These are phyloP conservation scores for Callorhinus ursinus DNA, from an alignment of 2,113 vertebrate species.

Conservation along the genomic window DNA sequence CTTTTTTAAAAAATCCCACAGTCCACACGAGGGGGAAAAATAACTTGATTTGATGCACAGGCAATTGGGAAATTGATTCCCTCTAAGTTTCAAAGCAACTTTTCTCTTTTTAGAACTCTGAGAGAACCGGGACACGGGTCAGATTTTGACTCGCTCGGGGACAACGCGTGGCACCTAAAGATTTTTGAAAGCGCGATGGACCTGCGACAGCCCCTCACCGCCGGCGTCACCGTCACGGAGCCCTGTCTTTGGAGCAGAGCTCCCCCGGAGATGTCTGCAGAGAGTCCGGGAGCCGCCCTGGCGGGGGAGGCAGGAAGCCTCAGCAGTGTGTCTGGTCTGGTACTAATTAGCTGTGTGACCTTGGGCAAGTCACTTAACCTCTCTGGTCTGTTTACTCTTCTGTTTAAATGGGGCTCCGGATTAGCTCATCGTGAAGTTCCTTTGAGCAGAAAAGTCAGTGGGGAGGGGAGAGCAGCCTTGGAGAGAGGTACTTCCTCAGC, in stretches of 20 bases:
- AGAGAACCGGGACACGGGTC: accelerated
- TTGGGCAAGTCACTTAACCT: slow-evolving; percentile 49
- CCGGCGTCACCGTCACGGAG: background rate
- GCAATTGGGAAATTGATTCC: background rate
- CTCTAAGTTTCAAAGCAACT: background rate
- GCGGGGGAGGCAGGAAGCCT: background rate
- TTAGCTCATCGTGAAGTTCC: background rate
- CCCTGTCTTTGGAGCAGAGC: background rate
- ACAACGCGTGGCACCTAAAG: background rate
- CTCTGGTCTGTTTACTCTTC: slow-evolving; percentile 49
- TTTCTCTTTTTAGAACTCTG: background rate
- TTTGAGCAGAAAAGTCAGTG: background rate
- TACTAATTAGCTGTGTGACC: slow-evolving; percentile 61
- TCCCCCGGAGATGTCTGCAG: background rate
- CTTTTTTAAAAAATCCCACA: background rate
- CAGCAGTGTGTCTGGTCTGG: background rate
- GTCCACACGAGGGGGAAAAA: background rate
- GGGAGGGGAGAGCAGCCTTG: background rate
- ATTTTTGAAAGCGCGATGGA: accelerated
- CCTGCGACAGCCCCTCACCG: background rate
- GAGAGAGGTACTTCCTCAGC: too few relatives aligned
- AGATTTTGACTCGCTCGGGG: background rate
- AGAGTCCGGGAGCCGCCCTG: background rate
- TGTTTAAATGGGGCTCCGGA: background rate
- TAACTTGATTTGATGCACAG: background rate